These are phyloP conservation scores for Calosoma granatense DNA, from an alignment of 1,140 invertebrate species.

Conservation along the genomic window DNA sequence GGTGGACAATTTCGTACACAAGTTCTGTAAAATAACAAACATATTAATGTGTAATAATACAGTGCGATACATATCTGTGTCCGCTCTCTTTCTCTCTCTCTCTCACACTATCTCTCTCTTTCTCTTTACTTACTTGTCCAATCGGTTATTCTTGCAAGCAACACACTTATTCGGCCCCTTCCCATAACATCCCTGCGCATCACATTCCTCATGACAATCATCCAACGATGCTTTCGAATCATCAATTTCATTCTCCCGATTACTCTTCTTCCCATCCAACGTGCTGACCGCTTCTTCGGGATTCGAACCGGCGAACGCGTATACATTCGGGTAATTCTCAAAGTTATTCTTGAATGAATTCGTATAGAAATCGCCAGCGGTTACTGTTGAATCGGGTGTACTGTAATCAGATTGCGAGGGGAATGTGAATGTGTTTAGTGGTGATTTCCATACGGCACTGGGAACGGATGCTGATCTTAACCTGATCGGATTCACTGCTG, in stretches of 20 bases:
- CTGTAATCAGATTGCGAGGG: conserved; percentile 33
- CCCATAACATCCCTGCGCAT: conserved; percentile 70
- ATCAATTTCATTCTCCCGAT: conserved; percentile 32
- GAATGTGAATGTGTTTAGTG: conserved; percentile 33
- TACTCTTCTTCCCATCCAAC: conserved; percentile 45
- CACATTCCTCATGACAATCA: conserved; percentile 73
- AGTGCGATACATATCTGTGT: neutral
- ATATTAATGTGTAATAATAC: neutral
- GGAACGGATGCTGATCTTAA: conserved; percentile 39
- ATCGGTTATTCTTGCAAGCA: conserved; percentile 63
- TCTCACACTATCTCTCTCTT: neutral
- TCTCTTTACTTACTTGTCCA: conserved; percentile 56
- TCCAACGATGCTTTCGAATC: conserved; percentile 54
- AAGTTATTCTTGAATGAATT: conserved; percentile 27
- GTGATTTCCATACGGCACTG: conserved; percentile 25
- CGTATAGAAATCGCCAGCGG: conserved; percentile 41
- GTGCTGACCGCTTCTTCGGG: conserved; percentile 55
- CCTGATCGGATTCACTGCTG: conserved; percentile 67
- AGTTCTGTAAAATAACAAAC: conserved; percentile 40
- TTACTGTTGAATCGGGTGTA: conserved; percentile 33
- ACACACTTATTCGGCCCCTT: conserved; percentile 70
- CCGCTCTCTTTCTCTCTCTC: neutral
- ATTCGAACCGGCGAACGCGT: conserved; percentile 56
- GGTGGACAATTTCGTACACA: conserved; percentile 73
- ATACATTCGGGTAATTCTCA: conserved; percentile 59